Percentiles rank a stretch among this genome's conserved stretches.
These are phyloP conservation scores for Azemiops feae DNA, from an alignment of 2,113 vertebrate genomes.

Conservation along the genomic window DNA sequence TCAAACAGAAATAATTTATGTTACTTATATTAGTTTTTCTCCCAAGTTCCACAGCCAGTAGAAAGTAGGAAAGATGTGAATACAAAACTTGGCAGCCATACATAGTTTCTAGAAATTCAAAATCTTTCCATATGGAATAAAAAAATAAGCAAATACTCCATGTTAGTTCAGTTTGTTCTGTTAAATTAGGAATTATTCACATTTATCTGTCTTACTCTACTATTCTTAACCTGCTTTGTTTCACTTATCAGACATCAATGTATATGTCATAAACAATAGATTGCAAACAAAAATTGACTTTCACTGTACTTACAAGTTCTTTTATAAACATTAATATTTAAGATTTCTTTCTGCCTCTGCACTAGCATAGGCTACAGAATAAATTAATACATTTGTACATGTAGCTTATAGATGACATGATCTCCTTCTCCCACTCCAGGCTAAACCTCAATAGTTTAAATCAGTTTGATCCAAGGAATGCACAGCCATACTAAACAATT, in stretches of 20 bases:
- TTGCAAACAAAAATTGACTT: neutral
- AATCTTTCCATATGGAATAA: neutral
- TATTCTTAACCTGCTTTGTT: neutral
- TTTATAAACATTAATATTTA: neutral
- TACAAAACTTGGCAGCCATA: neutral
- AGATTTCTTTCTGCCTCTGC: neutral
- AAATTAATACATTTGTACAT: neutral
- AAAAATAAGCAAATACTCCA: neutral
- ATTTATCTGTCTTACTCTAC: neutral
- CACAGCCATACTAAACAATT: neutral
- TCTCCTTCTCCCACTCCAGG: neutral
- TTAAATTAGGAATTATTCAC: neutral
- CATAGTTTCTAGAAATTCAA: neutral
- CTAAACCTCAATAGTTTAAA: neutral
- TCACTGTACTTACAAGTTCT: neutral
- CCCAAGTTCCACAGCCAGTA: neutral
- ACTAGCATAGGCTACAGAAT: neutral
- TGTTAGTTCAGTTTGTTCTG: neutral
- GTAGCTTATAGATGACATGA: neutral
- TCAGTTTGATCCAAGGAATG: neutral
- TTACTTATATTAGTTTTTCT: neutral
- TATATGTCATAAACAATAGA: neutral
- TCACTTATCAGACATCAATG: neutral
- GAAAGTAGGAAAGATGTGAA: neutral
- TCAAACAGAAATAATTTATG: constrained; percentile 30